phyloP scores from a whole-genome alignment of 1,140 invertebrate species.

The Melipona quadrifasciata region DNA sequence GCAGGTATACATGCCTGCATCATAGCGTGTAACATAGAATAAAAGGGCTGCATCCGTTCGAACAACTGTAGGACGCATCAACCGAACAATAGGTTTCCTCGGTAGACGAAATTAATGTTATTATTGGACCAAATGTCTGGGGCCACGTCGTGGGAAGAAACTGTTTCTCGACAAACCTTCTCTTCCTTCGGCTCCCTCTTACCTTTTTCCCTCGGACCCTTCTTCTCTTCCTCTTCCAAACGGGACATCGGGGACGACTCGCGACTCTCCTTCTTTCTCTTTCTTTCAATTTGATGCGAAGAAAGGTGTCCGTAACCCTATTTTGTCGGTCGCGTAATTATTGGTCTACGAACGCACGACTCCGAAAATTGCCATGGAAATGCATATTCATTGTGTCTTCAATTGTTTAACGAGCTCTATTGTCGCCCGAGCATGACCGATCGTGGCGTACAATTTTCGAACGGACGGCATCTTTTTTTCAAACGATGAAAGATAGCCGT shows the following conservation, averaged over 20 bases:
- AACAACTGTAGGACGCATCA: constrained; percentile 68
- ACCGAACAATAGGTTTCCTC: constrained; percentile 79
- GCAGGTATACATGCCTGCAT: constrained; percentile 52
- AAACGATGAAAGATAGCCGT: background rate
- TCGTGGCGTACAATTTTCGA: background rate
- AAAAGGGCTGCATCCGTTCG: constrained; percentile 75
- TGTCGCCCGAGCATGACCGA: background rate
- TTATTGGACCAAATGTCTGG: constrained; percentile 81
- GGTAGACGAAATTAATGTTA: constrained; percentile 80
- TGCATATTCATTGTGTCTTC: background rate
- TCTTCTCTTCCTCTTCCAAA: constrained; percentile 19
- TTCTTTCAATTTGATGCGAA: background rate
- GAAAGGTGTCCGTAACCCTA: background rate
- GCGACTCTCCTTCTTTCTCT: background rate
- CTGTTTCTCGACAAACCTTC: constrained; percentile 67
- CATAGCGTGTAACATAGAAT: constrained; percentile 62
- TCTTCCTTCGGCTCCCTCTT: constrained; percentile 61
- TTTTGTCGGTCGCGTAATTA: background rate
- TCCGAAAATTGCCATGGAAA: background rate
- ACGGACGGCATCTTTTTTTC: too few species aligned
- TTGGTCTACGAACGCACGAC: background rate
- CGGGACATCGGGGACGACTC: constrained; percentile 24
- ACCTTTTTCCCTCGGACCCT: constrained; percentile 45
- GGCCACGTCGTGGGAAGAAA: constrained; percentile 77
- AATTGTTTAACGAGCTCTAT: constrained; percentile 12